Percentiles rank a stretch among this genome's conserved stretches.
phyloP scores from a whole-genome alignment of 2,113 vertebrate species.

The Microcebus tavaratra region DNA sequence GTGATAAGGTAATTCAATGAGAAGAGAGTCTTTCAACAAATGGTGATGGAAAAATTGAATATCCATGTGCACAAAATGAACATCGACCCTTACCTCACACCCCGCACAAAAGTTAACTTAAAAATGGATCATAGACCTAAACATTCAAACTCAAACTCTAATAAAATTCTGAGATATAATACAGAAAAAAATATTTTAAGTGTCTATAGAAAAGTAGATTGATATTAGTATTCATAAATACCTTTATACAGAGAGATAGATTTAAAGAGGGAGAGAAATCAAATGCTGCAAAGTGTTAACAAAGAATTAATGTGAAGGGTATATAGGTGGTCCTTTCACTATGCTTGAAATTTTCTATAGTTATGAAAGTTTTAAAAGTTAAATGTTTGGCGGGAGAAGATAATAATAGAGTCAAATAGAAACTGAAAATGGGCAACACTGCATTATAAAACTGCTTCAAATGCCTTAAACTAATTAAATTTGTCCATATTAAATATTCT shows the following conservation, averaged over 20 bases:
- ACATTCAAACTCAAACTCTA: background rate
- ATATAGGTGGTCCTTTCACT: background rate
- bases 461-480: slow-evolving; percentile 37
- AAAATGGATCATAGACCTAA: slow-evolving; percentile 2
- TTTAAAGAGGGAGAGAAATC: background rate
- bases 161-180: background rate
- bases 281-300: slow-evolving; percentile 10
- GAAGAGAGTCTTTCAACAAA: background rate
- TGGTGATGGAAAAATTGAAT: background rate
- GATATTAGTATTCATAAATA: background rate
- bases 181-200: background rate
- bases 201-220: background rate
- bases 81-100: background rate
- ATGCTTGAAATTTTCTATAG: background rate
- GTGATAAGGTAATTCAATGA: background rate
- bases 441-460: background rate
- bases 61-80: background rate
- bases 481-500: background rate
- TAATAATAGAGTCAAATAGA: background rate
- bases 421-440: background rate
- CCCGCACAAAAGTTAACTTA: background rate
- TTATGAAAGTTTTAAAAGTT: background rate
- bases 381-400: background rate
- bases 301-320: background rate
- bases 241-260: background rate